A percentile compares a stretch with the other conserved stretches of the same genome.
Conservation (phyloP, 2,113 vertebrate genomes). For the Xyrauchen texanus region DNA sequence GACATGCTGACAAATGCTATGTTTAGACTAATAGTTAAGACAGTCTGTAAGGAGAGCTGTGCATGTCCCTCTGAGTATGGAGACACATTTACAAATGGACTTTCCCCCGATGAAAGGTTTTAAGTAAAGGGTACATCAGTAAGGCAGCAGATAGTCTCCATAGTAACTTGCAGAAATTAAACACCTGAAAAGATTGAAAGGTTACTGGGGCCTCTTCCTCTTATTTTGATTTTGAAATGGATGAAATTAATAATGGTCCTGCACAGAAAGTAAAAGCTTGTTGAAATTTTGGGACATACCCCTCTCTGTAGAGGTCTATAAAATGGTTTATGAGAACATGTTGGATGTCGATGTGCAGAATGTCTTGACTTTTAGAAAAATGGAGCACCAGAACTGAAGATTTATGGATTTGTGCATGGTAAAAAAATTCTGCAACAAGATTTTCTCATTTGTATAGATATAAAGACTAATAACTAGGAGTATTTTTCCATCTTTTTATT, state of each 20-base stretch:
- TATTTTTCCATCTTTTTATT: neutral
- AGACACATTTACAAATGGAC: slow-evolving; percentile 86
- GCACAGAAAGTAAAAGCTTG: too few relatives aligned
- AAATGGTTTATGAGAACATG: too few relatives aligned
- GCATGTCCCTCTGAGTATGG: slow-evolving; percentile 71
- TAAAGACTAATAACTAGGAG: too few relatives aligned
- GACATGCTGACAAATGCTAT: slow-evolving; percentile 86
- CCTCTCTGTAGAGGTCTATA: too few relatives aligned
- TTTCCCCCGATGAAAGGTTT: slow-evolving; percentile 80
- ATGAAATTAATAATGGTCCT: neutral
- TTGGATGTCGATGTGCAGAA: too few relatives aligned
- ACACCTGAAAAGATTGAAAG: slow-evolving; percentile 70
- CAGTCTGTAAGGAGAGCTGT: slow-evolving; percentile 70
- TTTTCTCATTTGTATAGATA: slow-evolving; percentile 52
- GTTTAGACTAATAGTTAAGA: slow-evolving; percentile 81
- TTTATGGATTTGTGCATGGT: too few relatives aligned
- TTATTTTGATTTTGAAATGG: slow-evolving; percentile 65
- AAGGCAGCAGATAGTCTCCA: slow-evolving; percentile 86
- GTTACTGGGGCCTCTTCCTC: slow-evolving; percentile 60
- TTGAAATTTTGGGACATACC: too few relatives aligned
- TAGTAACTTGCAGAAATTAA: slow-evolving; percentile 81
- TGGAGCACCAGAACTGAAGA: too few relatives aligned
- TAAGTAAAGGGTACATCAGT: slow-evolving; percentile 77
- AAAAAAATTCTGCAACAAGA: slow-evolving; percentile 59
- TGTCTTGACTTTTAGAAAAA: too few relatives aligned